Percentiles rank a stretch among this genome's conserved stretches.
Conservation (phyloP, 2,113 vertebrate species). For the Neofelis nebulosa region DNA sequence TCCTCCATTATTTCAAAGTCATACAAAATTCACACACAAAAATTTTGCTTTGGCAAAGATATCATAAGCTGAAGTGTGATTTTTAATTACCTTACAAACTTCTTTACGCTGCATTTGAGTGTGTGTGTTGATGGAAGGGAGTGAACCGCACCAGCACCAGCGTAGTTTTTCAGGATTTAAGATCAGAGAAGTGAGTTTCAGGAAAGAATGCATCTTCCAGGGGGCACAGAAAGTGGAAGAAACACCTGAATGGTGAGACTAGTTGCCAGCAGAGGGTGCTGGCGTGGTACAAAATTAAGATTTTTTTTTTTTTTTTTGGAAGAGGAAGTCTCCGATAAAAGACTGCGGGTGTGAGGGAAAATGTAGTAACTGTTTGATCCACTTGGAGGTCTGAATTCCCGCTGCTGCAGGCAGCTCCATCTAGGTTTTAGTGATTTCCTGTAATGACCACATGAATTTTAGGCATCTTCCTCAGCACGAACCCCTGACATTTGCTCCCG, state of each 20-base stretch:
- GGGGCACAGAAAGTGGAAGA: not conserved
- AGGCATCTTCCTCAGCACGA: not conserved
- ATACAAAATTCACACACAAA: not conserved
- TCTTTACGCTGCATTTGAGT: not conserved
- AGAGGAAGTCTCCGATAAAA: not conserved
- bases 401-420: not conserved
- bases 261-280: slow-evolving; percentile 81
- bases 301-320: not conserved
- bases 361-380: not conserved
- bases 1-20: not conserved
- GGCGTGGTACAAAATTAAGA: slow-evolving; percentile 50
- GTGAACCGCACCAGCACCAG: not conserved
- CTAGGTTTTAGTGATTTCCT: not conserved
- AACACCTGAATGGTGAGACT: not conserved
- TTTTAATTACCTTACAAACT: not conserved
- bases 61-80: not conserved
- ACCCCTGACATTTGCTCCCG: not conserved
- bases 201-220: not conserved
- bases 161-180: not conserved
- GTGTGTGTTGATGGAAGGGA: not conserved
- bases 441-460: not conserved
- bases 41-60: not conserved
- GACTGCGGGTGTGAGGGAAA: not conserved
- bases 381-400: rapidly evolving
- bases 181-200: not conserved